Conservation (phyloP, 1,140 invertebrate species). For the Pinna nobilis region DNA sequence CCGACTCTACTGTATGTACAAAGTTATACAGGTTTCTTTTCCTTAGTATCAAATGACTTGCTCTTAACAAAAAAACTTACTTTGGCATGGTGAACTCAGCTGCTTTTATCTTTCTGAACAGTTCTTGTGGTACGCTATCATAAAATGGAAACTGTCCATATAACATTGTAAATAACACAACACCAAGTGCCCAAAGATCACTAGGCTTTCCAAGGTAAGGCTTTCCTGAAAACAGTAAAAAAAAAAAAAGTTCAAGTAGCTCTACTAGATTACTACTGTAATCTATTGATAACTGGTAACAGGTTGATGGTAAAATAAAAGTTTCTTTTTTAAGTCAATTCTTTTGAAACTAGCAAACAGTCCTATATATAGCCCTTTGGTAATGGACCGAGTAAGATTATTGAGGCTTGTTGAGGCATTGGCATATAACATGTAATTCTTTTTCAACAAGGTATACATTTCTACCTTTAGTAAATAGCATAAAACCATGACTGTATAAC, state of each 20-base stretch:
- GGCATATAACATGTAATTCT: no score
- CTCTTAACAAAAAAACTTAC: slow-evolving; percentile 72
- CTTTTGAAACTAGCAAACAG: not conserved
- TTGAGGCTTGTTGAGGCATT: no score
- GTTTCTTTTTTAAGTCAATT: no score
- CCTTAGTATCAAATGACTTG: not conserved
- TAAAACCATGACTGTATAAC: no score
- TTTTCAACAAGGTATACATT: no score
- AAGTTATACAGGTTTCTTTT: not conserved
- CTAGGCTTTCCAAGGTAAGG: slow-evolving; percentile 82
- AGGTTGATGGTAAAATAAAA: no score
- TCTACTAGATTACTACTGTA: no score
- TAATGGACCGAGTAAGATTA: no score
- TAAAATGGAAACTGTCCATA: slow-evolving; percentile 93
- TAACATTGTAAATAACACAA: slow-evolving; percentile 89
- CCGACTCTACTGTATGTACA: no score
- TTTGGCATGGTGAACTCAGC: slow-evolving; percentile 82
- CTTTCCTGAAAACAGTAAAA: slow-evolving; percentile 72
- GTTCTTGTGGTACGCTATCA: slow-evolving; percentile 84
- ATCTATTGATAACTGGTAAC: no score
- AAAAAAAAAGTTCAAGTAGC: not conserved
- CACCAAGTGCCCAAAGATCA: slow-evolving; percentile 91
- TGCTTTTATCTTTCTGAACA: slow-evolving; percentile 87
- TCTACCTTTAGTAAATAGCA: no score
- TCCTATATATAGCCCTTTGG: no score